Evolutionary conservation across 2,797 vertebrate genomes (phyloP), one percentile per base, ranked within the genome.

Genomic region (Arctocebus calabarensis): DNA sequence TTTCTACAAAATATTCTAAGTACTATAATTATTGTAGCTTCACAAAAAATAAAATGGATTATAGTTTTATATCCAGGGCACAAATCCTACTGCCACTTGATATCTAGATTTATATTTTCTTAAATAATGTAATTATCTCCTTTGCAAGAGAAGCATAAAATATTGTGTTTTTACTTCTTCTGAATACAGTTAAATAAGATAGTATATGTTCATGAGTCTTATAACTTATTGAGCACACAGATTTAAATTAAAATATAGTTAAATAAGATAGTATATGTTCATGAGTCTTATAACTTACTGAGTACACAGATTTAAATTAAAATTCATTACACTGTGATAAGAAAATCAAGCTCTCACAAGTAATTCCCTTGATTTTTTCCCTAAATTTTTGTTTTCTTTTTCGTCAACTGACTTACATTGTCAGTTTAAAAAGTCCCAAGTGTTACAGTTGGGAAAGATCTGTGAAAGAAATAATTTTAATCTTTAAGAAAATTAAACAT

Each of bases 391-490:
- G 48, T 74, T 3, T 85, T 59, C 43, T n/a, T 66, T 64, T n/a
- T 66, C 17, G 22, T 68, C 43, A 82, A 48, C 19, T 87, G 19
- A 66, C 25, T 77, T 75, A 88, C 57, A 75, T 29, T 75, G 4
- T 83, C 91, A 79, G 16, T 73, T 87, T 19, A 14, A 59, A 86
- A 71, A 82, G n/a, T 5, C 40, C 4, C 71, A 83, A 22, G 45
- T 62, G 59, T 75, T 68, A 45, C 37, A 74, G 34, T 75, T 20
- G 68, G 37, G n/a, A 91, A 52, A 75, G 6, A 75, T 91, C 9
- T 48, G 25, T 4, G 20, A 82, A 17, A 90, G 88, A 75, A 91
- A 75, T 81, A 73, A 82, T 79, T 94, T 52, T 48, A 86, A 32
- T 14, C 37, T 91, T 91, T 27, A 48, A 74, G 84, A 88, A 88